A percentile compares a stretch with the other conserved stretches of the same genome.
Evolutionary conservation across 64 coral and sea anemone genomes (phyloP).

Genomic region (Montipora capricornis): DNA sequence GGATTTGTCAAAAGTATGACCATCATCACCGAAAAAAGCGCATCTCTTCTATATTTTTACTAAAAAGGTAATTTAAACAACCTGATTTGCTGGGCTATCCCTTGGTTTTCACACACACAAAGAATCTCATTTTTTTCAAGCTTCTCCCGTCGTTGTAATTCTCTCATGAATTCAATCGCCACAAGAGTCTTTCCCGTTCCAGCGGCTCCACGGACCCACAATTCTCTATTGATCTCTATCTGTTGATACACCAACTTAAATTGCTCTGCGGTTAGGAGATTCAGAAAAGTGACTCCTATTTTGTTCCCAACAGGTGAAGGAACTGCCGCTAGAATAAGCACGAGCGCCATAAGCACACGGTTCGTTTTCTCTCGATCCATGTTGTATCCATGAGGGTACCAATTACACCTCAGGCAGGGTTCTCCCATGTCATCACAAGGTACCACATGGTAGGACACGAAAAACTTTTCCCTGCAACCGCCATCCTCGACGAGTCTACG

Average conservation of each 20-base stretch:
- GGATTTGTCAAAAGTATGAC: too few species aligned
- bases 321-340: neutral
- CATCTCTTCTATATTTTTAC: too few species aligned
- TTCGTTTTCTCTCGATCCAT: neutral
- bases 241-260: neutral
- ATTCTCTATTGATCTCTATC: constrained; percentile 6
- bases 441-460: neutral
- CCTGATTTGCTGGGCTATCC: neutral
- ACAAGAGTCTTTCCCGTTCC: constrained; percentile 13
- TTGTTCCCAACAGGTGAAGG: neutral
- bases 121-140: neutral
- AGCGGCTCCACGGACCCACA: neutral
- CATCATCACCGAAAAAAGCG: too few species aligned
- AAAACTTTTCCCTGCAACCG: neutral
- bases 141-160: neutral
- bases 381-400: neutral
- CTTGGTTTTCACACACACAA: constrained; percentile 17
- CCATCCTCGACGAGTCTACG: neutral
- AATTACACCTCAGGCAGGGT: accelerated
- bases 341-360: neutral
- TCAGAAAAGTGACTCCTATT: neutral
- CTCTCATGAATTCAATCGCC: constrained; percentile 3
- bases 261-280: neutral
- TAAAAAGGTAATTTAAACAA: neutral
- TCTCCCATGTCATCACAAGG: neutral